These are phyloP conservation scores for Lagocephalus sceleratus DNA, from an alignment of 2,797 vertebrate species.

Conservation along the genomic window DNA sequence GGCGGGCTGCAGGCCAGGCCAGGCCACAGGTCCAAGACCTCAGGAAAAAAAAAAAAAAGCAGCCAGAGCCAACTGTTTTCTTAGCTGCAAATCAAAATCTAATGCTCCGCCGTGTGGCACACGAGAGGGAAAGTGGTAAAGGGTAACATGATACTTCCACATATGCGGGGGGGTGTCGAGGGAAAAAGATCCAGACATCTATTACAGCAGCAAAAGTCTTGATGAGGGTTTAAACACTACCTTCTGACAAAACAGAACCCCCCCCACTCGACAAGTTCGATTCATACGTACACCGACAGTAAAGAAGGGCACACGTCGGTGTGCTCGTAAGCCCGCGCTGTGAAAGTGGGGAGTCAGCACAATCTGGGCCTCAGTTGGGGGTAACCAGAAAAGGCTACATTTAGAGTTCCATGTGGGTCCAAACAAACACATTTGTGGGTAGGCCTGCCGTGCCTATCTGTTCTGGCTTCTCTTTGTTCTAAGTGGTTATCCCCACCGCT, in stretches of 20 bases:
- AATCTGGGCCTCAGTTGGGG: constrained; percentile 16
- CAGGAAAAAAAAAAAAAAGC: constrained; percentile 20
- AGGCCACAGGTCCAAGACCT: constrained; percentile 66
- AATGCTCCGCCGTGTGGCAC: constrained; percentile 55
- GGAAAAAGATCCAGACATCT: constrained; percentile 60
- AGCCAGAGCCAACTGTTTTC: constrained; percentile 59
- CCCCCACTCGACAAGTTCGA: constrained; percentile 24
- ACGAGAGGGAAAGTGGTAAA: constrained; percentile 62
- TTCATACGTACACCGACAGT: constrained; percentile 25
- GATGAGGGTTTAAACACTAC: constrained; percentile 76
- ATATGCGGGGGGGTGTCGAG: constrained; percentile 63
- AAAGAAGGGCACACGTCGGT: background rate
- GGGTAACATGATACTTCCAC: constrained; percentile 75
- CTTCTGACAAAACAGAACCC: constrained; percentile 73
- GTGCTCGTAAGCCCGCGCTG: background rate
- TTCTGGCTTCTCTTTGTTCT: constrained; percentile 32
- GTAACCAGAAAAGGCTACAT: constrained; percentile 23
- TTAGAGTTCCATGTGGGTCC: constrained; percentile 27
- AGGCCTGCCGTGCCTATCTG: constrained; percentile 34
- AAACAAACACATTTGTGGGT: constrained; percentile 49
- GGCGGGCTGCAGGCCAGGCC: constrained; percentile 60
- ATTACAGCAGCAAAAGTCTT: constrained; percentile 62
- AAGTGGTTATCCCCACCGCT: constrained; percentile 21
- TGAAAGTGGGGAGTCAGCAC: constrained; percentile 12
- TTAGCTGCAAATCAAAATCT: constrained; percentile 68